phyloP scores from a whole-genome alignment of 1,140 invertebrate genomes.

The Heterodera schachtii region DNA sequence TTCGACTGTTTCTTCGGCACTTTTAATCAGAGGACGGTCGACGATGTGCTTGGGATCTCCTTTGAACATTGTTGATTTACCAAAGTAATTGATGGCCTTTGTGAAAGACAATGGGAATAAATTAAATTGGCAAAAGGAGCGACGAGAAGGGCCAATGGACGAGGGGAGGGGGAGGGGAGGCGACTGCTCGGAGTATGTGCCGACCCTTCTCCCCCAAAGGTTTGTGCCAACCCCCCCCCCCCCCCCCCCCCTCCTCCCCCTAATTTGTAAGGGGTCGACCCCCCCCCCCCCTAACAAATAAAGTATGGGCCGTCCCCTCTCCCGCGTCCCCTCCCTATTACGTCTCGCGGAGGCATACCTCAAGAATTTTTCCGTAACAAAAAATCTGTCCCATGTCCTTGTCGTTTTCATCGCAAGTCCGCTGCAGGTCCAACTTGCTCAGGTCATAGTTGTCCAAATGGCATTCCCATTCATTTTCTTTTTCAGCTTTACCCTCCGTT shows the following conservation, averaged over 20 bases:
- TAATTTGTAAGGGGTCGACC: no score
- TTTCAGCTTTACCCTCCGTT: background rate
- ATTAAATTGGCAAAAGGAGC: no score
- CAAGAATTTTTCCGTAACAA: background rate
- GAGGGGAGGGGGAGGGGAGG: no score
- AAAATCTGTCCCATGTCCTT: background rate
- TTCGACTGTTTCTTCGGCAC: slow-evolving; percentile 43
- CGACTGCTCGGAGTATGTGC: background rate
- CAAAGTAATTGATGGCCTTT: slow-evolving; percentile 14
- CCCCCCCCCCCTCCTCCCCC: no score
- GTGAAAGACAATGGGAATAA: background rate
- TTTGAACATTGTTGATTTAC: background rate
- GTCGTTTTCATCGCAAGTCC: background rate
- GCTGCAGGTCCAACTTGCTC: background rate
- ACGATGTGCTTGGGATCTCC: slow-evolving; percentile 85
- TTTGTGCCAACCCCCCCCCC: background rate
- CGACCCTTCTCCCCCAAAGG: no score
- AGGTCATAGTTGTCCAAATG: background rate
- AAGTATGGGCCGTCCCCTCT: no score
- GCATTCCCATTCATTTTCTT: no score
- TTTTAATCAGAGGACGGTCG: slow-evolving; percentile 76
- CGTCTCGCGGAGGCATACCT: background rate
- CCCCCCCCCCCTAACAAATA: no score
- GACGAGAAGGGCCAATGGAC: no score
- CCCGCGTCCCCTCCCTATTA: no score